Conservation (phyloP, 2,888 invertebrate genomes). For the Clitarchus hookeri region DNA sequence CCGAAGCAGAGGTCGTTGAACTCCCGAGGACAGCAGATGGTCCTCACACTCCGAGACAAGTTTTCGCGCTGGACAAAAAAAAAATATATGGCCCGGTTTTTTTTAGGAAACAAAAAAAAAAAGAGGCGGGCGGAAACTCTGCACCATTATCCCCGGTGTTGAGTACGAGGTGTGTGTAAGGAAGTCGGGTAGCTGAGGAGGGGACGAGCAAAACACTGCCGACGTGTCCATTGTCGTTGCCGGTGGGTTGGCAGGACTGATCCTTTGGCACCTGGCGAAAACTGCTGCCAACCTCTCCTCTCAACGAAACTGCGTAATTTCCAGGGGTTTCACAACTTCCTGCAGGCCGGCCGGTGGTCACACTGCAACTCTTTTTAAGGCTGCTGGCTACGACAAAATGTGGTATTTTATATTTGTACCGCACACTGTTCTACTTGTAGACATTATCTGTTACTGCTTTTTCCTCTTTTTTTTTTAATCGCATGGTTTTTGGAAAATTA, state of each 20-base stretch:
- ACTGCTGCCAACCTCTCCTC: no score
- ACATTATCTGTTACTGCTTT: no score
- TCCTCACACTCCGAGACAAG: neutral
- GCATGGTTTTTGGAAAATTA: no score
- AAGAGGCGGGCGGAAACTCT: neutral
- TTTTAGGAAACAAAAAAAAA: neutral
- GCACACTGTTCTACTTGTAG: no score
- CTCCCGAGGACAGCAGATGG: neutral
- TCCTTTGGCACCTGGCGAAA: neutral
- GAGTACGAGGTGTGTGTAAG: neutral
- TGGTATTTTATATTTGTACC: no score
- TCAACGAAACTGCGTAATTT: no score
- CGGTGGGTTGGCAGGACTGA: neutral
- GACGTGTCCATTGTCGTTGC: neutral
- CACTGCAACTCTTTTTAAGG: no score
- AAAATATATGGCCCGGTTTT: neutral
- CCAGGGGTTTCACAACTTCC: neutral
- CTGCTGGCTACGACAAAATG: no score
- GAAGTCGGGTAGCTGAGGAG: neutral
- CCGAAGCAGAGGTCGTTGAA: neutral
- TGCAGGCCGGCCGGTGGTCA: neutral
- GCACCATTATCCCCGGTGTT: neutral
- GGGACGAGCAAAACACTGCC: neutral
- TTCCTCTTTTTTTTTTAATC: no score
- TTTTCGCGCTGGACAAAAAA: neutral